A percentile compares a stretch with the other conserved stretches of the same genome.
Evolutionary conservation across 2,113 vertebrate species (phyloP).

Genomic region (Alethe castanea): DNA sequence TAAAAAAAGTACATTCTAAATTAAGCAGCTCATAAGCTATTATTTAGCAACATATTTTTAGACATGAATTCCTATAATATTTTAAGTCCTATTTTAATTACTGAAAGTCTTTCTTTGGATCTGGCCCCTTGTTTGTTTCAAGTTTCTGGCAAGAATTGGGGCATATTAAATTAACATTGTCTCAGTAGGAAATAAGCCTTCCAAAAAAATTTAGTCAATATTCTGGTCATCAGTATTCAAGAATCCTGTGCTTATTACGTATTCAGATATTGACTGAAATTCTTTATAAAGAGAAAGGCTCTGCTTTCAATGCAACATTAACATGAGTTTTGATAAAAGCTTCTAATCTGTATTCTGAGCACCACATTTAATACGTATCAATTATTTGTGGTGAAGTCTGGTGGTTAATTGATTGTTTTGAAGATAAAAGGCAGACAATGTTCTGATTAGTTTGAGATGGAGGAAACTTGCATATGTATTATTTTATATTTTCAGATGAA

Average conservation of each 20-base stretch:
- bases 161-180: neutral
- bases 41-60: neutral
- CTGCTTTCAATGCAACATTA: neutral
- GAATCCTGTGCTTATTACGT: neutral
- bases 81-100: neutral
- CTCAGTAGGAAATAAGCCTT: neutral
- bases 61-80: neutral
- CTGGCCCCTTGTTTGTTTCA: neutral
- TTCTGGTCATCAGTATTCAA: neutral
- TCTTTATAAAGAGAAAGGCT: neutral
- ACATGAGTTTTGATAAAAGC: neutral
- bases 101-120: neutral
- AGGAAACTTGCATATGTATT: neutral
- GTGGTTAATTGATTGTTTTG: conserved; percentile 37
- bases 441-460: conserved; percentile 30
- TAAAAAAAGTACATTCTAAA: neutral
- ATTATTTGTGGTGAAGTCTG: conserved; percentile 32
- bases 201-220: neutral
- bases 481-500: neutral
- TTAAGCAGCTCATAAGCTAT: neutral
- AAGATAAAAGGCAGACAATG: neutral
- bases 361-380: conserved; percentile 26
- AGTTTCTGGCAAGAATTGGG: neutral
- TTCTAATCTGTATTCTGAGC: conserved; percentile 42
- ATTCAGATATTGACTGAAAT: neutral